Percentiles rank a stretch among this genome's conserved stretches.
These are phyloP conservation scores for Mobula hypostoma DNA, from an alignment of 2,113 vertebrate genomes.

Conservation along the genomic window DNA sequence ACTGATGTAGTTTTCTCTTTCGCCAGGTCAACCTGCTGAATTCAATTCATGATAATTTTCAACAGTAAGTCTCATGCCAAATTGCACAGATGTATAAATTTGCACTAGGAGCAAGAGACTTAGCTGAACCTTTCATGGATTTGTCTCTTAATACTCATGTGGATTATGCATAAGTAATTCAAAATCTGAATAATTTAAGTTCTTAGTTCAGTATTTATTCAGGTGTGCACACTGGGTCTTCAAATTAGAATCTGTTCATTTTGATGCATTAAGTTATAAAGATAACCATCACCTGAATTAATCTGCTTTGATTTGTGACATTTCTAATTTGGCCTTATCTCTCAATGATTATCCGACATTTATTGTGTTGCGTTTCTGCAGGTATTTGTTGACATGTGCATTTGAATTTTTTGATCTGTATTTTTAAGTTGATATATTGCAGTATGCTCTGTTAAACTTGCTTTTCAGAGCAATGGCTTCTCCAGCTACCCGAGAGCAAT, in stretches of 20 bases:
- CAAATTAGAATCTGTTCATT: not conserved
- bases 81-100: not conserved
- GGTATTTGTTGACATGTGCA: not conserved
- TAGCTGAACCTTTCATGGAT: too few relatives aligned
- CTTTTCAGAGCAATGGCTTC: constrained; percentile 86
- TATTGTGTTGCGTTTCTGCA: not conserved
- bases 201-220: not conserved
- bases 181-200: not conserved
- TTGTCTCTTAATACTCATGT: not conserved
- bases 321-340: not conserved
- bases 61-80: constrained; percentile 73
- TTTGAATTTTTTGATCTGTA: not conserved
- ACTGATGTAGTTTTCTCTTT: constrained; percentile 22
- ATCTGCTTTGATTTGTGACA: not conserved
- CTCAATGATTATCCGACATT: not conserved
- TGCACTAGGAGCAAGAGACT: not conserved
- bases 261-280: not conserved
- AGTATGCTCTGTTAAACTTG: not conserved
- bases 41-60: constrained; percentile 96
- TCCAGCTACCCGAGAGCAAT: constrained; percentile 82
- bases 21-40: constrained; percentile 86
- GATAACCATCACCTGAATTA: not conserved
- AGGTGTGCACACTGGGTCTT: not conserved
- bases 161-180: not conserved
- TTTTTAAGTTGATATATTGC: not conserved